phyloP scores from a whole-genome alignment of 2,888 invertebrate species.

The Eledona agricola region DNA sequence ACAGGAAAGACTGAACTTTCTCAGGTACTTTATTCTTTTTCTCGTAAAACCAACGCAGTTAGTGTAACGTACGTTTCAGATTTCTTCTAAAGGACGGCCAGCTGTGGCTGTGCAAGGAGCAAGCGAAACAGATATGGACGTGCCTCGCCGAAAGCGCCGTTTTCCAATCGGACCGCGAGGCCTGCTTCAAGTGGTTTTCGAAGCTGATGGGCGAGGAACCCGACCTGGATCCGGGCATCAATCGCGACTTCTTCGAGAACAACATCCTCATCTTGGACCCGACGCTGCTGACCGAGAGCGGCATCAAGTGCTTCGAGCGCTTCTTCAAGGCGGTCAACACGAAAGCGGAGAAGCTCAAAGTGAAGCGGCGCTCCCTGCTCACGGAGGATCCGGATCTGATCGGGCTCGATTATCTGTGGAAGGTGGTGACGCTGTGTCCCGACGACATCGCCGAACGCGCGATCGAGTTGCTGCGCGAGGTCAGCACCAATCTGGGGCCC shows the following conservation, averaged over 20 bases:
- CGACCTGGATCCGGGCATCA: slow-evolving; percentile 94
- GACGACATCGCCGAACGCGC: slow-evolving; percentile 94
- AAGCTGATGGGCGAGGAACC: slow-evolving; percentile 97
- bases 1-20: slow-evolving; percentile 91
- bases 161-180: slow-evolving; percentile 91
- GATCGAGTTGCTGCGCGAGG: slow-evolving; percentile 90
- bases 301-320: slow-evolving; percentile 88
- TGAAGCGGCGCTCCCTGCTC: slow-evolving; percentile 83
- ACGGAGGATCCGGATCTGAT: slow-evolving; percentile 95
- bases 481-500: slow-evolving; percentile 92
- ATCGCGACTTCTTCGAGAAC: slow-evolving; percentile 94
- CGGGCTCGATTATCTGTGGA: slow-evolving; percentile 96
- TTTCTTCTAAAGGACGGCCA: slow-evolving; percentile 95
- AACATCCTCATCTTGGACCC: slow-evolving; percentile 94
- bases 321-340: slow-evolving; percentile 96
- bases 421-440: slow-evolving; percentile 81
- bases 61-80: slow-evolving; percentile 59
- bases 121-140: slow-evolving; percentile 97
- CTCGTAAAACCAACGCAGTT: neutral
- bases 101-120: slow-evolving; percentile 95
- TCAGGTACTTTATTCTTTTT: slow-evolving; percentile 59
- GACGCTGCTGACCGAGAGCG: slow-evolving; percentile 89
- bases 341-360: slow-evolving; percentile 91
- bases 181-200: slow-evolving; percentile 98
- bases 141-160: slow-evolving; percentile 94